phyloP scores from a whole-genome alignment of 2,113 vertebrate genomes.

The Labrus mixtus region DNA sequence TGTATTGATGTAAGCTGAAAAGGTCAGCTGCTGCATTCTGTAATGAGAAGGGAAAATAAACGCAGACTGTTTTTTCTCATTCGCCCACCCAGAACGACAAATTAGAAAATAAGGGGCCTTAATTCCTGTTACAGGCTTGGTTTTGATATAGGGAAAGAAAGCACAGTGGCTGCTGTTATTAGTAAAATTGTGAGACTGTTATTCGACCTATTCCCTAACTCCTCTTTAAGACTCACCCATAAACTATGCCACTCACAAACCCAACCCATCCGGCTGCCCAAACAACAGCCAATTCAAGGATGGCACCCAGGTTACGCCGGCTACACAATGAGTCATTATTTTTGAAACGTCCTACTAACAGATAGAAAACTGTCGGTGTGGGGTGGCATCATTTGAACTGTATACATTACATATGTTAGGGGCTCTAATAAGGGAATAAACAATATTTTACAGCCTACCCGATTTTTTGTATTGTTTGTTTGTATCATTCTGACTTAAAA shows the following conservation, averaged over 20 bases:
- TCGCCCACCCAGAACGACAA: slow-evolving; percentile 28
- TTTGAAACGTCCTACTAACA: slow-evolving; percentile 31
- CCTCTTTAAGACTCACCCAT: slow-evolving; percentile 60
- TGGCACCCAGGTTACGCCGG: slow-evolving; percentile 35
- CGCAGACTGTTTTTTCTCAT: slow-evolving; percentile 23
- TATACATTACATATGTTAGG: neutral
- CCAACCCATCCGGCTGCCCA: slow-evolving; percentile 55
- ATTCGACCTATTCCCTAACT: slow-evolving; percentile 60
- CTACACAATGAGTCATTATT: slow-evolving; percentile 52
- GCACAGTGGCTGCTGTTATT: slow-evolving; percentile 23
- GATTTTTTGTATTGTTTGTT: too few relatives aligned
- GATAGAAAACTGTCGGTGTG: neutral
- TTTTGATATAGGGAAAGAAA: slow-evolving; percentile 28
- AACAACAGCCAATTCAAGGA: slow-evolving; percentile 56
- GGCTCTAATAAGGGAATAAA: neutral
- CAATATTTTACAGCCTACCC: neutral
- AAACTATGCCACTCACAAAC: slow-evolving; percentile 53
- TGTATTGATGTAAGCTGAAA: slow-evolving; percentile 41
- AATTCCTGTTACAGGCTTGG: slow-evolving; percentile 30
- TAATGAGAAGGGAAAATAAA: slow-evolving; percentile 58
- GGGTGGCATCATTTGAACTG: neutral
- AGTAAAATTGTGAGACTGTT: slow-evolving; percentile 59
- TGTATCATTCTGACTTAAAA: neutral
- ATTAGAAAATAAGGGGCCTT: slow-evolving; percentile 26
- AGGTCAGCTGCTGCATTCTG: slow-evolving; percentile 46